A percentile compares a stretch with the other conserved stretches of the same genome.
Evolutionary conservation across 2,113 vertebrate species (phyloP).

Genomic region (Daphoenositta chrysoptera): DNA sequence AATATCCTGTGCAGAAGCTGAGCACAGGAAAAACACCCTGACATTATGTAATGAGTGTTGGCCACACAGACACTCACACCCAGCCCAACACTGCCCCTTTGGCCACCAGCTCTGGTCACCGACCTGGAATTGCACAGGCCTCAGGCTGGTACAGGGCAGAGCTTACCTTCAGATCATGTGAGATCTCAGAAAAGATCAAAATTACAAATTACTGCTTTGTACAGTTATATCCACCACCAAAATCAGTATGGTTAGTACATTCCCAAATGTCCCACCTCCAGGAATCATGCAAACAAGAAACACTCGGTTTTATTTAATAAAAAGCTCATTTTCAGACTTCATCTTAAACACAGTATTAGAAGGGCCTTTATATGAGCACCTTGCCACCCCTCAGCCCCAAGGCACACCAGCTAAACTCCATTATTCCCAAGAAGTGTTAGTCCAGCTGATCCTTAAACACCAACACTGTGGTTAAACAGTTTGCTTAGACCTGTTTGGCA

Average conservation of each 20-base stretch:
- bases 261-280: background rate
- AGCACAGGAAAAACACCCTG: background rate
- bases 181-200: background rate
- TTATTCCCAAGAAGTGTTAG: background rate
- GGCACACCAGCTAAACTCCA: background rate
- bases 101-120: background rate
- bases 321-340: background rate
- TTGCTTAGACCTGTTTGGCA: background rate
- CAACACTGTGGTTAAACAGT: background rate
- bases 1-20: background rate
- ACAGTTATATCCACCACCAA: background rate
- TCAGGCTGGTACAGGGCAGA: background rate
- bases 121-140: background rate
- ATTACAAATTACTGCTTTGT: background rate
- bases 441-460: background rate
- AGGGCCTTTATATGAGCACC: background rate
- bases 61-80: background rate
- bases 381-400: background rate
- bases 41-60: background rate
- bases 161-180: background rate
- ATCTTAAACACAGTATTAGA: background rate
- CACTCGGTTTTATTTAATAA: background rate
- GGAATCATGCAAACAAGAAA: background rate
- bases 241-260: background rate
- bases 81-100: accelerated